Evolutionary conservation across 2,113 vertebrate genomes (phyloP).

Genomic region (Pitta sordida): DNA sequence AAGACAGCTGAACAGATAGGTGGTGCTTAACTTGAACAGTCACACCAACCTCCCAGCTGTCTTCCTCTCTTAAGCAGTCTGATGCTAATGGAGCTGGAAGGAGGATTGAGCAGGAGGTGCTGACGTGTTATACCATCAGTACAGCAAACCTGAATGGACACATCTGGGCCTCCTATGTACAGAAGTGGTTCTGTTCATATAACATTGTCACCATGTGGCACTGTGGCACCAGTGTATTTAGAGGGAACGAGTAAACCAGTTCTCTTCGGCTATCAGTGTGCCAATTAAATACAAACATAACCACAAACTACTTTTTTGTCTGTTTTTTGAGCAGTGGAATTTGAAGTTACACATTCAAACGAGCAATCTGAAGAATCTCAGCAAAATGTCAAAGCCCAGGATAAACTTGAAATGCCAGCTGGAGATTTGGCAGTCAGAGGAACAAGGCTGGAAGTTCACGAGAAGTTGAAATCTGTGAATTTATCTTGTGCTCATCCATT

Average conservation of each 20-base stretch:
- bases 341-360: not conserved
- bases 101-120: not conserved
- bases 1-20: not conserved
- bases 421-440: conserved; percentile 59
- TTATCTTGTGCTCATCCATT: not conserved
- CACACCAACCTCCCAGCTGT: not conserved
- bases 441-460: conserved; percentile 59
- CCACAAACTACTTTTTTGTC: not conserved
- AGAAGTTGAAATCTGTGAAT: conserved; percentile 52
- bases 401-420: not conserved
- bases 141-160: not conserved
- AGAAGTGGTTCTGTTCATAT: not conserved
- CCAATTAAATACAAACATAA: not conserved
- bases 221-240: not conserved
- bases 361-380: not conserved
- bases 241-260: not conserved
- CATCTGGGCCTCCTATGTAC: not conserved
- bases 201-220: not conserved
- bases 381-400: not conserved
- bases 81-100: not conserved
- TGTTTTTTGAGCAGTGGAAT: not conserved
- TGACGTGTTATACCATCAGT: not conserved
- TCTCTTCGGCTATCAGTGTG: not conserved
- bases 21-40: not conserved
- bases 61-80: not conserved